These are phyloP conservation scores for Andrena fulva DNA, from an alignment of 2,888 invertebrate species.

Conservation along the genomic window DNA sequence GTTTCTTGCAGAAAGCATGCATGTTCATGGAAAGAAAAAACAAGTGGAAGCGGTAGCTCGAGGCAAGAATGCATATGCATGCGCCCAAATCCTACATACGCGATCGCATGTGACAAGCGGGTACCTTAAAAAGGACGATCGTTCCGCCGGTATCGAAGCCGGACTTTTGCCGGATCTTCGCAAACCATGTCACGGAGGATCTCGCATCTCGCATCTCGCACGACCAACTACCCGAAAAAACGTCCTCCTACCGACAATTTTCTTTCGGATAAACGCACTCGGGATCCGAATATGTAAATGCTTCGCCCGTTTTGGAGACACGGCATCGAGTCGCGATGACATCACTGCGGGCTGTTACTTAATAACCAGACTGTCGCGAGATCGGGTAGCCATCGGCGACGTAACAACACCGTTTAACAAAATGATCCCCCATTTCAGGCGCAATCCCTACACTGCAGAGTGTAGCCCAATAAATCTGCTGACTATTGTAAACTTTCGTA, in stretches of 20 bases:
- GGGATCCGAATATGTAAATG: slow-evolving; percentile 38
- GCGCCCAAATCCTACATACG: slow-evolving; percentile 14
- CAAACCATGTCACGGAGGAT: neutral
- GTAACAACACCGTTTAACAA: neutral
- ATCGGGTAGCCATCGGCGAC: slow-evolving; percentile 1
- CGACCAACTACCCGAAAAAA: neutral
- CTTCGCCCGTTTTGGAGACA: slow-evolving; percentile 44
- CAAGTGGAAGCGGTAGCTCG: neutral
- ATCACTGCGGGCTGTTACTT: slow-evolving; percentile 42
- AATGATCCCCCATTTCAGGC: neutral
- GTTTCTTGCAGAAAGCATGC: neutral
- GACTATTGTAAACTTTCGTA: no score
- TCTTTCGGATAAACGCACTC: neutral
- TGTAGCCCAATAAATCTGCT: no score
- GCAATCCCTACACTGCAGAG: no score
- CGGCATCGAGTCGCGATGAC: slow-evolving; percentile 31
- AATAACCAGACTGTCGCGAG: slow-evolving; percentile 20
- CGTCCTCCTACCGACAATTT: neutral
- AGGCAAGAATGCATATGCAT: slow-evolving; percentile 37
- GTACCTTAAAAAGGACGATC: slow-evolving; percentile 39
- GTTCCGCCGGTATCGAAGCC: slow-evolving; percentile 6
- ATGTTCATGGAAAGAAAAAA: neutral
- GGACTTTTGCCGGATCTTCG: neutral
- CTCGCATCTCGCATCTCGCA: neutral
- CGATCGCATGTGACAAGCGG: slow-evolving; percentile 27